Conservation (phyloP, 2,888 invertebrate genomes). For the Drosophila multiciliata region DNA sequence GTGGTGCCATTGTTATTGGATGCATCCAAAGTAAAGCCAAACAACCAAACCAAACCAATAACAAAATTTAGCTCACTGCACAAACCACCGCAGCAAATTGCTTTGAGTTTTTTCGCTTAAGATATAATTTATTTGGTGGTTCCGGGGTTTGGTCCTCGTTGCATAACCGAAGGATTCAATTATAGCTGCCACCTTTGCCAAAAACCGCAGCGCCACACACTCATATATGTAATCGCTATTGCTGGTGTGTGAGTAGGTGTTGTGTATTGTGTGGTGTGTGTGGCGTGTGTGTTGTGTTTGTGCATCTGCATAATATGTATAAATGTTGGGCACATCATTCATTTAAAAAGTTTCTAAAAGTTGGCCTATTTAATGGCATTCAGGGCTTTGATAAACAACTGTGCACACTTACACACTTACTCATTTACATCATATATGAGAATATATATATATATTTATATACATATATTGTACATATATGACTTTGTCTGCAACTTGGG, state of each 20-base stretch:
- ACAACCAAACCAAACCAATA: slow-evolving; percentile 17
- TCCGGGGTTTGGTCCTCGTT: slow-evolving; percentile 23
- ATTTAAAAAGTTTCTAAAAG: slow-evolving; percentile 21
- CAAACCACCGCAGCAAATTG: slow-evolving; percentile 55
- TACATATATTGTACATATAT: neutral
- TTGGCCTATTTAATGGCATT: slow-evolving; percentile 37
- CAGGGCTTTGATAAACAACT: slow-evolving; percentile 10
- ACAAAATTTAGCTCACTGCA: slow-evolving; percentile 46
- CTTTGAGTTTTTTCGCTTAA: slow-evolving; percentile 54
- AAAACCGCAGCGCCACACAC: slow-evolving; percentile 26
- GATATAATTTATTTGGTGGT: slow-evolving; percentile 67
- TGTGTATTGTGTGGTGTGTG: neutral
- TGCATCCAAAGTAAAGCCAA: slow-evolving; percentile 36
- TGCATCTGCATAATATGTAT: neutral
- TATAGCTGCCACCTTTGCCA: slow-evolving; percentile 50
- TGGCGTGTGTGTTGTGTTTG: neutral
- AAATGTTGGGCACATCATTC: slow-evolving; percentile 18
- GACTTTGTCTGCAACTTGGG: neutral
- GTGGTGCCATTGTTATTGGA: slow-evolving; percentile 7
- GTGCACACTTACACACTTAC: neutral
- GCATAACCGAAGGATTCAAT: slow-evolving; percentile 70
- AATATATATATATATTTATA: neutral
- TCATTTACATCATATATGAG: neutral
- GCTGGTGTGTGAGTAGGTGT: neutral
- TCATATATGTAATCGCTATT: neutral